Percentiles rank a stretch among this genome's conserved stretches.
Conservation (phyloP, 2,113 vertebrate genomes). For the Probosciger aterrimus region DNA sequence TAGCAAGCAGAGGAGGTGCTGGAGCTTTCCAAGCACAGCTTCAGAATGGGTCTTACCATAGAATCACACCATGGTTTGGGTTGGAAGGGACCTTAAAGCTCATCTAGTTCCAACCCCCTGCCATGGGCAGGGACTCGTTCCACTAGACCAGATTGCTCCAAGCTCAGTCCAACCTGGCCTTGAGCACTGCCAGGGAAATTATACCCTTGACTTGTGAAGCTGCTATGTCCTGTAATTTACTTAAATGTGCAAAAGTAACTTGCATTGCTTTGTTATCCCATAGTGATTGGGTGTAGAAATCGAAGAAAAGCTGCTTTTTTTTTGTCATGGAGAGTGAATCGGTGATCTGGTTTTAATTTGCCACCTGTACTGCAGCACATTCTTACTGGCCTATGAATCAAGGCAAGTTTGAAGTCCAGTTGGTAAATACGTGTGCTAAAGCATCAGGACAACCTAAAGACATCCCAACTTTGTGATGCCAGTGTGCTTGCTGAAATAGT, state of each 20-base stretch:
- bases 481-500: not conserved
- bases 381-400: not conserved
- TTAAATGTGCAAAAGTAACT: not conserved
- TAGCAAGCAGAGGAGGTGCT: not conserved
- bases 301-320: not conserved
- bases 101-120: not conserved
- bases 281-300: not conserved
- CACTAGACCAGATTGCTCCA: not conserved
- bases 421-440: not conserved
- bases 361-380: not conserved
- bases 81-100: not conserved
- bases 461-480: not conserved
- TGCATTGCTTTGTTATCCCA: not conserved
- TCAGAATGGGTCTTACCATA: not conserved
- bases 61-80: not conserved
- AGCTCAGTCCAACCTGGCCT: not conserved
- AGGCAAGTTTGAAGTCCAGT: not conserved
- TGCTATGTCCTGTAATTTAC: not conserved
- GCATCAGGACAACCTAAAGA: not conserved
- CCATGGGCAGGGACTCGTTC: not conserved
- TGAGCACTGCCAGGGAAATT: not conserved
- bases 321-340: no score
- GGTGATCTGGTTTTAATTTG: not conserved
- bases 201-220: fast-evolving
- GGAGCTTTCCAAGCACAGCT: not conserved